Base-by-base conservation (phyloP, 2,797 vertebrate genomes). In the Trachurus trachurus region DNA sequence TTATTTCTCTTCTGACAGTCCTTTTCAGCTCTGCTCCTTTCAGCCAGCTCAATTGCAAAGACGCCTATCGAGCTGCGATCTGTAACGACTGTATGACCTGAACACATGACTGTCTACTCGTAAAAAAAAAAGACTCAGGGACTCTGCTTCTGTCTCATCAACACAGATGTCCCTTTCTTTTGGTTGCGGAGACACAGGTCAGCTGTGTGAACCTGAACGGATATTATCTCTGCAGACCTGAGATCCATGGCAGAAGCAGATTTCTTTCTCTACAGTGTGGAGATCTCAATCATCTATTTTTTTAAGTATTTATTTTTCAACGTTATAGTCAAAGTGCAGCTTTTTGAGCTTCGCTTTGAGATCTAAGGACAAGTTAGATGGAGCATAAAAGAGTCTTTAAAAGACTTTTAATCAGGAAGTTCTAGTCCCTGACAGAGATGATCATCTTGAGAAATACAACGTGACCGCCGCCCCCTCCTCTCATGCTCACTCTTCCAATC, bases 1-100 rank as follows among this genome's bases (percentile, higher is more conserved):
- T 81, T 77, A 81, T 82, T 80, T 82, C 63, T 66, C 6, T 45
- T 64, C 65, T 59, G 72, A 81, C 64, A 22, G 54, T 75, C 71
- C 29, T 49, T 58, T 85, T 61, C 62, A 39, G 64, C 29, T 66
- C 13, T 13, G 44, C 54, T 74, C 71, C 31, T 21, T 63, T 66
- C 34, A 0, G 19, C 62, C 71, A 13, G 57, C 69, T 67, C 19
- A 44, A 13, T 66, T 74, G 42, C 44, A 39, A 66, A 63, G 22
- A 63, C 2, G 26, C 16, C 52, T 54, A 69, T 78, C 57, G 52
- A 10, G 31, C 62, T 61, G 52, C 5, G 56, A 87, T 86, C 71
- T 71, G 37, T 66, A 37, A 47, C 0, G 58, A 73, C 70, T 44
- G 71, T n/a, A 12, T 60, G 74, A 79, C 70, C 68, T 4, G 9